A percentile compares a stretch with the other conserved stretches of the same genome.
Evolutionary conservation across 1,140 invertebrate species (phyloP).

Genomic region (Steinernema khuongi): DNA sequence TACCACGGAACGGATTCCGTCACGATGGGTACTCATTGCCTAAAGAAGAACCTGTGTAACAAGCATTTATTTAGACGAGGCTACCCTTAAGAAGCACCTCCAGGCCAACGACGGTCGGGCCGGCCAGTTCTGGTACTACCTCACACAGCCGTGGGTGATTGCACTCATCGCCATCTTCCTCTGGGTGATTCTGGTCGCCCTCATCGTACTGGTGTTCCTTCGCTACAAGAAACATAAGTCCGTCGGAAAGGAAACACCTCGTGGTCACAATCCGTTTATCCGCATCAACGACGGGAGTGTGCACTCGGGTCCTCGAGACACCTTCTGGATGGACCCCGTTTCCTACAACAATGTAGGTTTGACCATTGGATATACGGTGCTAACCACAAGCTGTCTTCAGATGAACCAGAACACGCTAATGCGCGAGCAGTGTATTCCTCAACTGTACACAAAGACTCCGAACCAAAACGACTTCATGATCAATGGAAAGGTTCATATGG

Average conservation of each 20-base stretch:
- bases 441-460: conserved; percentile 36
- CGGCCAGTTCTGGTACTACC: neutral
- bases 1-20: conserved; percentile 39
- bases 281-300: conserved; percentile 55
- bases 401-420: conserved; percentile 18
- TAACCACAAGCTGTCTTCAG: neutral
- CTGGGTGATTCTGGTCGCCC: neutral
- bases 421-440: neutral
- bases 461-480: conserved; percentile 36
- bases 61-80: neutral
- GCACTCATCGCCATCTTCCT: neutral
- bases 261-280: conserved; percentile 42
- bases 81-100: neutral
- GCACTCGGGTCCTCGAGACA: conserved; percentile 31
- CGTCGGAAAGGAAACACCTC: neutral
- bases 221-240: neutral
- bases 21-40: conserved; percentile 35
- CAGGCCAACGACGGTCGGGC: neutral
- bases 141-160: neutral
- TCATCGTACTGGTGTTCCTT: neutral
- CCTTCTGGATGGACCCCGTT: conserved; percentile 42
- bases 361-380: conserved; percentile 30
- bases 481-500: conserved; percentile 27
- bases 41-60: neutral
- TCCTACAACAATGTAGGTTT: conserved; percentile 28